Evolutionary conservation across 2,888 invertebrate species (phyloP).

Genomic region (Polydrusus pterygomalis): DNA sequence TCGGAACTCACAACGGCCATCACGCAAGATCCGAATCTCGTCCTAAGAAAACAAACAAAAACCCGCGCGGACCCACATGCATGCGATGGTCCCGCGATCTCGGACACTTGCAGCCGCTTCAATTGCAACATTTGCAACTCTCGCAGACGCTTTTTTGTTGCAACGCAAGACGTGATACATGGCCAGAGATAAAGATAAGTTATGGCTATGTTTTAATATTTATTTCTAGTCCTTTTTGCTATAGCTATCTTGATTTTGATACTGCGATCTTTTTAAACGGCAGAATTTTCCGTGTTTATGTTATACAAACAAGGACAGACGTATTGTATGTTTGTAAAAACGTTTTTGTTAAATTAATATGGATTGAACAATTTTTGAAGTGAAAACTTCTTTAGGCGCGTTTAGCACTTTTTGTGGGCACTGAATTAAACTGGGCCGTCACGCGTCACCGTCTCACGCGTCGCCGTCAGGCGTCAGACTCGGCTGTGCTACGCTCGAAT

Average conservation of each 20-base stretch:
- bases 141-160: conserved; percentile 46
- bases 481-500: no score
- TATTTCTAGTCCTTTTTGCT: conserved; percentile 2
- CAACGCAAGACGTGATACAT: conserved; percentile 11
- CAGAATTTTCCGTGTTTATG: neutral
- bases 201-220: conserved; percentile 6
- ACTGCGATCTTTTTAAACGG: neutral
- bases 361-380: no score
- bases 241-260: conserved; percentile 5
- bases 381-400: no score
- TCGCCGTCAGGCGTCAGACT: no score
- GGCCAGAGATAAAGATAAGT: conserved; percentile 9
- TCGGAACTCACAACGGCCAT: conserved; percentile 1
- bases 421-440: no score
- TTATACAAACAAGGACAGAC: no score
- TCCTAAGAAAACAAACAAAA: conserved; percentile 42
- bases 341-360: no score
- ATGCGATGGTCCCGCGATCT: conserved; percentile 40
- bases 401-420: no score
- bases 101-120: conserved; percentile 44
- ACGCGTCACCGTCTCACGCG: no score
- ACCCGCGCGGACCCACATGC: conserved; percentile 42
- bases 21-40: conserved; percentile 31
- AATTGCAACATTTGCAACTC: conserved; percentile 29
- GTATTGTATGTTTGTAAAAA: no score